Percentiles rank a stretch among this genome's conserved stretches.
phyloP scores from a whole-genome alignment of 2,797 vertebrate genomes.

The Sorex maritimensis region DNA sequence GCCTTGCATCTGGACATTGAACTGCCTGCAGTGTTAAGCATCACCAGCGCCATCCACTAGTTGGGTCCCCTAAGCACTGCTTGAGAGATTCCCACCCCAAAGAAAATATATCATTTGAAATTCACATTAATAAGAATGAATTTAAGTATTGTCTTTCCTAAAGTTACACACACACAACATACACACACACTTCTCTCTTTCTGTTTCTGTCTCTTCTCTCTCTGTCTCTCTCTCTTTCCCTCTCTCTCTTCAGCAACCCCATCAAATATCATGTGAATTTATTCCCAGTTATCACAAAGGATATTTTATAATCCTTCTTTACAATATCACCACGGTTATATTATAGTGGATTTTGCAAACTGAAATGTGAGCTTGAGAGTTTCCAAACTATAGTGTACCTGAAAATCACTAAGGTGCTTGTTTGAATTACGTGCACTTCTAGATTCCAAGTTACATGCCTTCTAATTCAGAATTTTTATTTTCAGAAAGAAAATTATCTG shows the following conservation, averaged over 20 bases:
- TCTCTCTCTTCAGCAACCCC: neutral
- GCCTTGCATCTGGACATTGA: no score
- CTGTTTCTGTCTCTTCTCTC: no score
- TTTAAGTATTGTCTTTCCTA: neutral
- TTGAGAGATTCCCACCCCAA: no score
- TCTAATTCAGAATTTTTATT: constrained; percentile 26
- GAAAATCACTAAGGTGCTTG: neutral
- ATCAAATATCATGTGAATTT: neutral
- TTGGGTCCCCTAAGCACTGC: no score
- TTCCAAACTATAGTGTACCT: neutral
- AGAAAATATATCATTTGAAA: neutral
- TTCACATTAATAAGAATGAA: neutral
- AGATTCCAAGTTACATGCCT: neutral
- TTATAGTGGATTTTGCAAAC: neutral
- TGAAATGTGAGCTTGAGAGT: neutral
- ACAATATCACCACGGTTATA: no score
- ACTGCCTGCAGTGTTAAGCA: no score
- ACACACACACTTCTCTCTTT: neutral
- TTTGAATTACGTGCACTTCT: neutral
- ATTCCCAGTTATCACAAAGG: constrained; percentile 1
- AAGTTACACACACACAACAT: neutral
- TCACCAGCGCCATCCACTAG: no score
- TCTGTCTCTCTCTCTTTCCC: no score
- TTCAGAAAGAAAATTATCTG: neutral
- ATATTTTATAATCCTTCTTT: neutral